A percentile compares a stretch with the other conserved stretches of the same genome.
Conservation (phyloP, 2,888 invertebrate genomes). For the Dicyrtomina minuta region DNA sequence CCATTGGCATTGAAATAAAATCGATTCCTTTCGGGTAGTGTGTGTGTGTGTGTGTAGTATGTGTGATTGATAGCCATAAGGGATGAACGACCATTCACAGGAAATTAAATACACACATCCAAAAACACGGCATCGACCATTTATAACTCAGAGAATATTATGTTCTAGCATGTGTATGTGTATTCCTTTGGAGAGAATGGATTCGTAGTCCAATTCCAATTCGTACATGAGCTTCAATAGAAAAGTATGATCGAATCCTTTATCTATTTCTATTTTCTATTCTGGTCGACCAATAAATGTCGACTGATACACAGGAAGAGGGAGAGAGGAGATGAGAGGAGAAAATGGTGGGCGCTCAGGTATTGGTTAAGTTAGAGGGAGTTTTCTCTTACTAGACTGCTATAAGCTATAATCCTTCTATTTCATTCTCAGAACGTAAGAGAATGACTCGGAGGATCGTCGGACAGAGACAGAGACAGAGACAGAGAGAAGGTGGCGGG, state of each 20-base stretch:
- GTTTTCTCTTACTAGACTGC: background rate
- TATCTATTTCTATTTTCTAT: too few species aligned
- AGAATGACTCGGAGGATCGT: too few species aligned
- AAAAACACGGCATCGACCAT: background rate
- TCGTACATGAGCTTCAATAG: background rate
- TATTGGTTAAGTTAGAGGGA: background rate
- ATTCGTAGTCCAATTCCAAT: background rate
- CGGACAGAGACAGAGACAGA: too few species aligned
- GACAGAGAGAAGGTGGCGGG: too few species aligned
- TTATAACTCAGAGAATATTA: too few species aligned
- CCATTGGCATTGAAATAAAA: slow-evolving; percentile 14
- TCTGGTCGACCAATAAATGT: too few species aligned
- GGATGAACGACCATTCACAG: slow-evolving; percentile 15
- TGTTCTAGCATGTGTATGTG: too few species aligned
- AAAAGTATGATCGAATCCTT: too few species aligned
- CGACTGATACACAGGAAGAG: background rate
- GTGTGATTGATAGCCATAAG: slow-evolving; percentile 26
- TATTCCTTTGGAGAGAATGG: background rate
- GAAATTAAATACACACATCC: slow-evolving; percentile 26
- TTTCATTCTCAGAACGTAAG: background rate
- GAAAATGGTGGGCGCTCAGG: background rate
- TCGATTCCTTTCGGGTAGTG: slow-evolving; percentile 13
- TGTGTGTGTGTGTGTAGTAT: background rate
- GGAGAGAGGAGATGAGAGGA: background rate
- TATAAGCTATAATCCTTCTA: background rate